Percentiles rank a stretch among this genome's conserved stretches.
Evolutionary conservation across 2,113 vertebrate species (phyloP).

Genomic region (Saguinus imperator): DNA sequence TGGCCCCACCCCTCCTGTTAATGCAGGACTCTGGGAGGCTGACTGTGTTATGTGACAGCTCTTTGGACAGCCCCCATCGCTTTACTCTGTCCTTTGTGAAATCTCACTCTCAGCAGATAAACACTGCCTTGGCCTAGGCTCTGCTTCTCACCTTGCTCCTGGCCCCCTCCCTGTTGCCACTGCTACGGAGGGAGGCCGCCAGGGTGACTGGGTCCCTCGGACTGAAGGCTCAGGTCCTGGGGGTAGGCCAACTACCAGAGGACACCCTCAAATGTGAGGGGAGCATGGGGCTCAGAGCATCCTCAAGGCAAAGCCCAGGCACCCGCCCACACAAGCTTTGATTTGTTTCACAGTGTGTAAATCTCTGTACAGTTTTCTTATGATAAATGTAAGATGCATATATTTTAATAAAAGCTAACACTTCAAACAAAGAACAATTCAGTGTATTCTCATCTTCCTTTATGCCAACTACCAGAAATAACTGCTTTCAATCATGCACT

Average conservation of each 20-base stretch:
- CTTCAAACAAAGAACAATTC: neutral
- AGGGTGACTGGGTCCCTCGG: neutral
- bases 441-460: neutral
- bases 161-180: too few species aligned
- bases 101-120: neutral
- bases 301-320: neutral
- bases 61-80: accelerated
- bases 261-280: neutral
- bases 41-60: neutral
- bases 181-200: neutral
- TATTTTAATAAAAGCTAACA: neutral
- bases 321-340: neutral
- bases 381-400: neutral
- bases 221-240: neutral
- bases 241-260: neutral
- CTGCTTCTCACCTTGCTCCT: neutral
- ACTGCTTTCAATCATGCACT: neutral
- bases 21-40: neutral
- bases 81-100: neutral
- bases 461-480: neutral
- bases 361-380: neutral
- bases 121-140: too few species aligned
- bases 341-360: neutral
- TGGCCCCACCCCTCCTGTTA: neutral
- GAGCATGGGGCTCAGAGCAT: neutral